Conservation (phyloP, 2,888 invertebrate genomes). For the Tachina fera region DNA sequence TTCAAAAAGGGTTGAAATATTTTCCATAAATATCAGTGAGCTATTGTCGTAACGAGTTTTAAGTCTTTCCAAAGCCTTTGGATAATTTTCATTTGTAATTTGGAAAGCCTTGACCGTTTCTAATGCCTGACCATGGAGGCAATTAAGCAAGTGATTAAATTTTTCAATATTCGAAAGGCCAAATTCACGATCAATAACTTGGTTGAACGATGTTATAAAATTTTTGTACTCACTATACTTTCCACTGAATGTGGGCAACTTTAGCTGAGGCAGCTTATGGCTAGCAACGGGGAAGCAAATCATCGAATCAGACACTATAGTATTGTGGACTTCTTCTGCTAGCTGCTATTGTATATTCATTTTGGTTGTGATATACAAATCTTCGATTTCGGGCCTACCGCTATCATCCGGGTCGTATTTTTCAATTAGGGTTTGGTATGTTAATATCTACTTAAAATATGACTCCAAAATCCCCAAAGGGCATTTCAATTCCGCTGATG, state of each 20-base stretch:
- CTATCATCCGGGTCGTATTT: constrained; percentile 17
- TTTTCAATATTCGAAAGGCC: constrained; percentile 53
- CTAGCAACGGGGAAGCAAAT: constrained; percentile 25
- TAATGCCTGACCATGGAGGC: constrained; percentile 52
- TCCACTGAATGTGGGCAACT: constrained; percentile 4
- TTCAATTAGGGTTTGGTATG: constrained; percentile 18
- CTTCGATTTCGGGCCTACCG: constrained; percentile 27
- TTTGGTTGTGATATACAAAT: constrained; percentile 23
- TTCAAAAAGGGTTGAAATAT: neutral
- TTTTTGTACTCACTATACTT: constrained; percentile 57
- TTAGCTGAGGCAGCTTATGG: constrained; percentile 37
- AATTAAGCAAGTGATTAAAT: constrained; percentile 53
- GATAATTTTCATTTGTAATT: constrained; percentile 53
- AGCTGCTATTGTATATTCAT: constrained; percentile 33
- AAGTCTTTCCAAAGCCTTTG: constrained; percentile 39
- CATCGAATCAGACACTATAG: constrained; percentile 28
- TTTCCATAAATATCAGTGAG: neutral
- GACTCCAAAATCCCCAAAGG: constrained; percentile 10
- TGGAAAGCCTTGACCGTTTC: constrained; percentile 54
- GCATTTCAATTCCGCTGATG: constrained; percentile 17
- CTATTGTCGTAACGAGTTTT: neutral
- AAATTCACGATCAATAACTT: constrained; percentile 49
- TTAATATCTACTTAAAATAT: constrained; percentile 15
- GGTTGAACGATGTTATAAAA: constrained; percentile 58
- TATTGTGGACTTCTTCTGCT: constrained; percentile 31